A percentile compares a stretch with the other conserved stretches of the same genome.
phyloP scores from a whole-genome alignment of 92 coral and sea anemone genomes.

The Zoanthus solanderi region DNA sequence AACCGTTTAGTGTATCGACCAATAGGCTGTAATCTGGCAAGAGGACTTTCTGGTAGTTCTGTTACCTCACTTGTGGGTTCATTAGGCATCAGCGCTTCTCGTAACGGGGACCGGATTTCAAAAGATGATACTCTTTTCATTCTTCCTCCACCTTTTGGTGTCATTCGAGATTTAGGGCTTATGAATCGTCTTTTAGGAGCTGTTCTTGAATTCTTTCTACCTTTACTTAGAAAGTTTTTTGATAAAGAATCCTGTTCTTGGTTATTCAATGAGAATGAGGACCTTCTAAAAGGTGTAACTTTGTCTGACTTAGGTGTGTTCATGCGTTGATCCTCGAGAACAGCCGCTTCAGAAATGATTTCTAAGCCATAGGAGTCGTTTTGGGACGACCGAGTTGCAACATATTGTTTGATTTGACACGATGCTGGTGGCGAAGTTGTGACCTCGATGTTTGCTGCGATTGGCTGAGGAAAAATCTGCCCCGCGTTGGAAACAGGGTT shows the following conservation, averaged over 20 bases:
- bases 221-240: not conserved
- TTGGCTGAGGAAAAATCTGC: not conserved
- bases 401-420: constrained; percentile 17
- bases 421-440: constrained; percentile 15
- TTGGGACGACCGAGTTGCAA: not conserved
- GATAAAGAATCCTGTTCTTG: not conserved
- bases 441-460: constrained; percentile 44
- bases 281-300: not conserved
- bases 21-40: not conserved
- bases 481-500: not conserved
- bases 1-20: not conserved
- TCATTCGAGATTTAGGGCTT: constrained; percentile 1
- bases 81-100: not conserved
- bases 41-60: constrained; percentile 40
- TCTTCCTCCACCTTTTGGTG: not conserved
- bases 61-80: not conserved
- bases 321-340: not conserved
- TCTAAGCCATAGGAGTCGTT: not conserved
- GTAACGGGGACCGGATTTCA: not conserved
- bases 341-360: constrained; percentile 22
- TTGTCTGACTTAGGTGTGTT: not conserved
- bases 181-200: not conserved
- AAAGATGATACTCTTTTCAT: not conserved
- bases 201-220: not conserved
- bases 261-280: not conserved